Evolutionary conservation across 2,888 invertebrate species (phyloP).

Genomic region (Apotomis turbidana): DNA sequence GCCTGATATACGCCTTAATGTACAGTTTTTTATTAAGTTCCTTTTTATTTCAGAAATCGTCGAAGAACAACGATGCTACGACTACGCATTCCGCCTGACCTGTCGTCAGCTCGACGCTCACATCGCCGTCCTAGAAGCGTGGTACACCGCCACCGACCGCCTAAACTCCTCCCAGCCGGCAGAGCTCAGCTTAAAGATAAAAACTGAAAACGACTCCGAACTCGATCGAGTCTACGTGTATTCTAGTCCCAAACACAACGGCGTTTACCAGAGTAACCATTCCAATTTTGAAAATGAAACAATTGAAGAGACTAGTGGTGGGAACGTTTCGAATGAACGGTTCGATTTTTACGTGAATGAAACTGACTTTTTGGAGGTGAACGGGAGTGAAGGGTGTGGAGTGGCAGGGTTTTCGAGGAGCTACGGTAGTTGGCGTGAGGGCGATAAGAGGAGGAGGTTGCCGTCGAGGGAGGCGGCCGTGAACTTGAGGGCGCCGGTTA

Average conservation of each 20-base stretch:
- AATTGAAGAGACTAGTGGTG: constrained; percentile 43
- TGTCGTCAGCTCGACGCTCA: constrained; percentile 86
- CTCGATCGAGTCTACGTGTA: constrained; percentile 71
- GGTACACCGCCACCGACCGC: constrained; percentile 71
- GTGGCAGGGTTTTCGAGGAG: constrained; percentile 66
- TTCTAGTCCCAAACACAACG: constrained; percentile 79
- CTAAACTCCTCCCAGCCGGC: constrained; percentile 53
- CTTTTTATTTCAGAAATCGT: constrained; percentile 85
- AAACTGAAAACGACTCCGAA: constrained; percentile 74
- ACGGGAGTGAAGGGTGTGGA: constrained; percentile 67
- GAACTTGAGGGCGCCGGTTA: constrained; percentile 79
- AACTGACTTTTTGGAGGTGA: constrained; percentile 56
- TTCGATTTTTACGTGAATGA: constrained; percentile 40
- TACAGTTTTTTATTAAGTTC: not conserved
- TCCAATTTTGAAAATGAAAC: constrained; percentile 59
- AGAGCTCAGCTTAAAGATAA: constrained; percentile 56
- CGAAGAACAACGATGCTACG: constrained; percentile 85
- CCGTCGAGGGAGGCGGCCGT: constrained; percentile 63
- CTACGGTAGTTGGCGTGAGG: constrained; percentile 77
- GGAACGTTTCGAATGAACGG: constrained; percentile 57
- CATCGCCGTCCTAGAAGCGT: constrained; percentile 86
- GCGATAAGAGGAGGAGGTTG: constrained; percentile 62
- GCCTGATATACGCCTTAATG: no score
- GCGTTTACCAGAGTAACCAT: constrained; percentile 69
- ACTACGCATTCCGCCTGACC: constrained; percentile 84